phyloP scores from a whole-genome alignment of 2,888 invertebrate genomes.

The Cryptus viduatorius region DNA sequence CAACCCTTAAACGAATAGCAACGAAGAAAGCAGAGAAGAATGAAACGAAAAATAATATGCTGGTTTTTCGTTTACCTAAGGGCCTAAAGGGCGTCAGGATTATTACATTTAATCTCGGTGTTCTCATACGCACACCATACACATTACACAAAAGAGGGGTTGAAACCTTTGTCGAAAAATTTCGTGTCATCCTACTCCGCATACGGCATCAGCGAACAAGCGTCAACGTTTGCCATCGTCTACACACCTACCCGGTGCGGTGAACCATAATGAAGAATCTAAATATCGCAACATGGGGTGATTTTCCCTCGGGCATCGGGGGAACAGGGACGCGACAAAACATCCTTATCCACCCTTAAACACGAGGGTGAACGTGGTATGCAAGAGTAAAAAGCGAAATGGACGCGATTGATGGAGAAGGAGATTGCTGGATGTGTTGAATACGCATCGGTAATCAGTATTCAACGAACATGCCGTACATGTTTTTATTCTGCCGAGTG shows the following conservation, averaged over 20 bases:
- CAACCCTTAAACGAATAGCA: background rate
- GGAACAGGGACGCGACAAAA: conserved; percentile 29
- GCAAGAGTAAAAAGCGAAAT: conserved; percentile 18
- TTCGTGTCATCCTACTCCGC: conserved; percentile 15
- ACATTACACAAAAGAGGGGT: conserved; percentile 35
- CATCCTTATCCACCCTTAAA: conserved; percentile 24
- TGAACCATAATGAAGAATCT: conserved; percentile 69
- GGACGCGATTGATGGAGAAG: conserved; percentile 45
- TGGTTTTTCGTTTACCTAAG: conserved; percentile 52
- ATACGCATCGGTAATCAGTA: conserved; percentile 43
- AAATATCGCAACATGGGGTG: conserved; percentile 67
- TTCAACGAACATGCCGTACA: conserved; percentile 5
- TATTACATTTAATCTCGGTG: conserved; percentile 77
- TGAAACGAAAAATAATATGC: conserved; percentile 12
- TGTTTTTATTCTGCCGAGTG: conserved; percentile 21
- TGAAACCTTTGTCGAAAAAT: conserved; percentile 38
- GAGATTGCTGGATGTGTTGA: conserved; percentile 35
- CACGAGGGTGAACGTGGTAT: conserved; percentile 26
- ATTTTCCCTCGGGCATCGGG: conserved; percentile 24
- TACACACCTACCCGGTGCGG: conserved; percentile 36
- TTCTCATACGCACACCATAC: conserved; percentile 37
- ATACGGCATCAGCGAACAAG: conserved; percentile 31
- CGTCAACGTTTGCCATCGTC: conserved; percentile 27
- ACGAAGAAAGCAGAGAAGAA: background rate
- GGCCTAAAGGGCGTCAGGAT: conserved; percentile 72